phyloP scores from a whole-genome alignment of 2,888 invertebrate species.

The Drosophila tanythrix region DNA sequence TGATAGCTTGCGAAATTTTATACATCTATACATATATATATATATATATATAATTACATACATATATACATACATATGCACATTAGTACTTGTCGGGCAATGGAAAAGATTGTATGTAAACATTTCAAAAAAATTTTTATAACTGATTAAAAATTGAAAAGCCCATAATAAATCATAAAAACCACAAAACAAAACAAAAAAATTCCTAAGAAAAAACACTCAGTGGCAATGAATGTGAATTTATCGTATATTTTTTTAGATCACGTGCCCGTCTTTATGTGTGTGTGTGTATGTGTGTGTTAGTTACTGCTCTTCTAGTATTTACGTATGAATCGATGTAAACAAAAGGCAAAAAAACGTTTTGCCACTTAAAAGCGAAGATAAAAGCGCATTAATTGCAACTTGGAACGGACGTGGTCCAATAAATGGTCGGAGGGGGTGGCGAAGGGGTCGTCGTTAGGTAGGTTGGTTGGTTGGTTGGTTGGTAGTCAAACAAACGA shows the following conservation, averaged over 20 bases:
- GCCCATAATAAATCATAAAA: background rate
- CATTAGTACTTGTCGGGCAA: slow-evolving; percentile 40
- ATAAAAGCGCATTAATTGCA: slow-evolving; percentile 70
- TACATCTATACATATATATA: slow-evolving; percentile 2
- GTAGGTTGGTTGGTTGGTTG: background rate
- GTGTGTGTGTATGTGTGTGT: background rate
- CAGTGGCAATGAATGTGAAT: slow-evolving; percentile 40
- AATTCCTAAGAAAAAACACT: background rate
- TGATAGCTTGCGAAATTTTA: slow-evolving; percentile 55
- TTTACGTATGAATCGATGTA: slow-evolving; percentile 69
- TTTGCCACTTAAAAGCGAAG: slow-evolving; percentile 39
- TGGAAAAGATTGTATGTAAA: slow-evolving; percentile 4
- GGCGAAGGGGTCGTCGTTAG: background rate
- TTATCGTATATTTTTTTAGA: slow-evolving; percentile 3
- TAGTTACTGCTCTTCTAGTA: slow-evolving; percentile 27
- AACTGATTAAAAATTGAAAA: background rate
- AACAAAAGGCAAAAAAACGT: slow-evolving; percentile 57
- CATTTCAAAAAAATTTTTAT: background rate
- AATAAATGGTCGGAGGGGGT: background rate
- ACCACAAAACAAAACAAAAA: background rate
- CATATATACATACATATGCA: background rate
- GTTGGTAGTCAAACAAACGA: slow-evolving; percentile 12
- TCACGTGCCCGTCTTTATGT: background rate
- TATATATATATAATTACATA: slow-evolving; percentile 3
- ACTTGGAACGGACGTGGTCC: slow-evolving; percentile 31